Percentiles rank a stretch among this genome's conserved stretches.
Evolutionary conservation across 2,888 invertebrate species (phyloP).

Genomic region (Nephrotoma guestfalica): DNA sequence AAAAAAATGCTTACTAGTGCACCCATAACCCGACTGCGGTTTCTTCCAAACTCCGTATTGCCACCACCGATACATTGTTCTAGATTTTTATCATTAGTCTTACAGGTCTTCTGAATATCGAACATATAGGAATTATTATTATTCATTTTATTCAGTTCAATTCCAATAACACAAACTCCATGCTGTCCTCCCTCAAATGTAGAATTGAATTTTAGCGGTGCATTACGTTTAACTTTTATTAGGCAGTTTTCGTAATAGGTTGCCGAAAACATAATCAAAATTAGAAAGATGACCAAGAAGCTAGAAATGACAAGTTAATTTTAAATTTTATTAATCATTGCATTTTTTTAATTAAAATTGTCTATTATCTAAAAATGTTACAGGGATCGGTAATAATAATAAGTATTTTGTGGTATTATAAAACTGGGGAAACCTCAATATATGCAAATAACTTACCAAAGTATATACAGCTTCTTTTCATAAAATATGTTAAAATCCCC

Average conservation of each 20-base stretch:
- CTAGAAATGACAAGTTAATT: conserved; percentile 4
- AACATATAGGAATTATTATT: neutral
- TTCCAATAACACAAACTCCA: neutral
- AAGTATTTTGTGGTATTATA: too few species aligned
- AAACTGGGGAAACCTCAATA: neutral
- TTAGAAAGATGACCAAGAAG: neutral
- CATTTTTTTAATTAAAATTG: too few species aligned
- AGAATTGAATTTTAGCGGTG: neutral
- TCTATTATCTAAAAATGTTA: too few species aligned
- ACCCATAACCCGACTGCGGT: conserved; percentile 11
- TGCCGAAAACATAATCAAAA: conserved; percentile 36
- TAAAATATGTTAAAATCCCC: conserved; percentile 46
- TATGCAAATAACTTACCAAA: conserved; percentile 39
- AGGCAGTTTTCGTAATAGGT: conserved; percentile 44
- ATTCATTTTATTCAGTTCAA: neutral
- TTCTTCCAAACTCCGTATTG: neutral
- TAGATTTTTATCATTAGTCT: conserved; percentile 22
- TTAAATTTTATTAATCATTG: too few species aligned
- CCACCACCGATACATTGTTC: conserved; percentile 27
- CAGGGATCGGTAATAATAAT: neutral
- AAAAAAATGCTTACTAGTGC: conserved; percentile 37
- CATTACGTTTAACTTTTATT: neutral
- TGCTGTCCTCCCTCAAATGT: neutral
- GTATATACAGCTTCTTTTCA: conserved; percentile 50
- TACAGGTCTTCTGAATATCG: neutral